phyloP scores from a whole-genome alignment of 1,140 invertebrate genomes.

The Megathymus violae region DNA sequence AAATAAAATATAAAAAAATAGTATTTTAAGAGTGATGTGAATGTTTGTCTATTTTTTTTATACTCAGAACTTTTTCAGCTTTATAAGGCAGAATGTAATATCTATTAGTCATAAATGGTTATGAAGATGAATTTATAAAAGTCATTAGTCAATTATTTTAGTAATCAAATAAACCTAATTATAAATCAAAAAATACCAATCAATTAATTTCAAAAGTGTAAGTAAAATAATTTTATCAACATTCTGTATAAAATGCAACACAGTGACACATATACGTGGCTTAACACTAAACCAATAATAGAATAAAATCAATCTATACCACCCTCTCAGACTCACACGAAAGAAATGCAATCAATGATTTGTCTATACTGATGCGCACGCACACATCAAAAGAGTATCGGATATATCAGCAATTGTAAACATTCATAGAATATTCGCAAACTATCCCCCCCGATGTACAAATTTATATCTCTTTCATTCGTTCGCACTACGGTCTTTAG shows the following conservation, averaged over 20 bases:
- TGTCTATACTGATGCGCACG: slow-evolving; percentile 52
- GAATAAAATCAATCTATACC: slow-evolving; percentile 82
- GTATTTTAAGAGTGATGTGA: no score
- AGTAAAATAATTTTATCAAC: no score
- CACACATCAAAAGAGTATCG: slow-evolving; percentile 64
- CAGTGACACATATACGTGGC: slow-evolving; percentile 82
- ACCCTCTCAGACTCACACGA: slow-evolving; percentile 75
- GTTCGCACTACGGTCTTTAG: slow-evolving; percentile 32
- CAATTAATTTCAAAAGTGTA: no score
- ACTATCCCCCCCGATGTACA: slow-evolving; percentile 57
- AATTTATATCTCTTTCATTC: slow-evolving; percentile 61
- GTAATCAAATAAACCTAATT: no score
- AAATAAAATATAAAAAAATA: no score
- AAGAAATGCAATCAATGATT: slow-evolving; percentile 72
- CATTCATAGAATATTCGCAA: slow-evolving; percentile 78
- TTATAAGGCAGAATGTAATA: no score
- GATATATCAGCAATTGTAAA: slow-evolving; percentile 79
- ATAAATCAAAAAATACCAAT: no score
- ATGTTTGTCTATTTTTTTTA: no score
- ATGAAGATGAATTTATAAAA: no score
- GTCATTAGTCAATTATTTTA: no score
- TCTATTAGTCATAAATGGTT: no score
- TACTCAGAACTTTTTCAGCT: no score
- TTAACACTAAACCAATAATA: slow-evolving; percentile 83
- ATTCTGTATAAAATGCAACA: slow-evolving; percentile 71